Percentiles rank a stretch among this genome's conserved stretches.
Evolutionary conservation across 2,797 vertebrate genomes (phyloP).

Genomic region (Danio albolineatus): DNA sequence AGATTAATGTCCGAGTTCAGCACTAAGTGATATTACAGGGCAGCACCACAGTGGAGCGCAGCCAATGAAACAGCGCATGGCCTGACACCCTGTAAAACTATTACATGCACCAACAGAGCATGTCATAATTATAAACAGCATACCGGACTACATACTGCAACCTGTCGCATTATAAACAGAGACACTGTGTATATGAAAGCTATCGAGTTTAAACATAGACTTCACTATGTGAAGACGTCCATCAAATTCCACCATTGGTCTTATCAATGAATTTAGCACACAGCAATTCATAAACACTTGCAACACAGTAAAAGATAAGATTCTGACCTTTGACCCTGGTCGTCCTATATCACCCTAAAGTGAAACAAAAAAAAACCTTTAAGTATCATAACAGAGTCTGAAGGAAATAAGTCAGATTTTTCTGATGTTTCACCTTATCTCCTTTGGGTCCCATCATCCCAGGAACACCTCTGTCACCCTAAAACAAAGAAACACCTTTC

Average conservation of each 20-base stretch:
- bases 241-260: neutral
- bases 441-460: slow-evolving; percentile 55
- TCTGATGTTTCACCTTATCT: slow-evolving; percentile 41
- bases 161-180: neutral
- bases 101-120: slow-evolving; percentile 11
- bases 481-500: slow-evolving; percentile 23
- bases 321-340: slow-evolving; percentile 59
- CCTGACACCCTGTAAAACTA: neutral
- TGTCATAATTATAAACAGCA: neutral
- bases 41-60: slow-evolving; percentile 22
- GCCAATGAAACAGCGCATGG: slow-evolving; percentile 24
- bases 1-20: slow-evolving; percentile 54
- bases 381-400: neutral
- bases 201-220: neutral
- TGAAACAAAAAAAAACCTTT: neutral
- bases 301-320: slow-evolving; percentile 5
- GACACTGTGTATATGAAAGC: neutral
- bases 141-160: neutral
- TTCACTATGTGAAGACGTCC: neutral
- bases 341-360: slow-evolving; percentile 55
- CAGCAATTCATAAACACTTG: neutral
- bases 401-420: neutral
- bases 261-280: neutral
- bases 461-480: slow-evolving; percentile 48
- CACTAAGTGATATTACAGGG: slow-evolving; percentile 49